These are phyloP conservation scores for Momotus momota DNA, from an alignment of 2,797 vertebrate species.

Conservation along the genomic window DNA sequence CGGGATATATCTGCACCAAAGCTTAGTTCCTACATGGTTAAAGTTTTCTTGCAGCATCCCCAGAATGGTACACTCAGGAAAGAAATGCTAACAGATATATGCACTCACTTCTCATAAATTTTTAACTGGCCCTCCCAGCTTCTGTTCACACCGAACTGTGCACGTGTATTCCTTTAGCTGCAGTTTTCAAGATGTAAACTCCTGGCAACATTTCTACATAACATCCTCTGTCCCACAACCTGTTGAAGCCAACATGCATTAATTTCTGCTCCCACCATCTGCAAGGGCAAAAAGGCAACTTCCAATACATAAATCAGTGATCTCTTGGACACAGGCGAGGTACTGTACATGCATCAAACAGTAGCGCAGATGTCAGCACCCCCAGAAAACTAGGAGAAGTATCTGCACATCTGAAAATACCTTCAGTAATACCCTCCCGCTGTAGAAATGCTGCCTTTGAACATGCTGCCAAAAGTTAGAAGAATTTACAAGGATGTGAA, in stretches of 20 bases:
- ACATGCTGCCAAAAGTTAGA: neutral
- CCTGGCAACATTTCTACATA: neutral
- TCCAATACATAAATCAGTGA: rapidly evolving
- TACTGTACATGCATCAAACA: rapidly evolving
- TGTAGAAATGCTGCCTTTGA: neutral
- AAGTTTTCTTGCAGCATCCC: neutral
- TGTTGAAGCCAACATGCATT: neutral
- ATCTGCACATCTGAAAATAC: neutral
- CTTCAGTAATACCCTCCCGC: neutral
- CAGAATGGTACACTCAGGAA: neutral
- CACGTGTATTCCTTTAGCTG: neutral
- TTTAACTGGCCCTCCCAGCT: neutral
- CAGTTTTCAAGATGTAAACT: neutral
- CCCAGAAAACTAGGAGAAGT: neutral
- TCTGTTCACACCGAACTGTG: neutral
- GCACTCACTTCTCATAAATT: rapidly evolving
- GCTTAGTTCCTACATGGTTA: neutral
- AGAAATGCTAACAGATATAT: neutral
- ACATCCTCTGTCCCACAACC: neutral
- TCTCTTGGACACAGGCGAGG: rapidly evolving
- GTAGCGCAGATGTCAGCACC: neutral
- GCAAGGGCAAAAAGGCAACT: neutral
- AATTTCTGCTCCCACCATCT: neutral
- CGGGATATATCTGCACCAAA: neutral
- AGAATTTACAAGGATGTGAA: neutral